Evolutionary conservation across 2,113 vertebrate species (phyloP), one percentile per base, ranked within the genome.

Genomic region (Cololabis saira): DNA sequence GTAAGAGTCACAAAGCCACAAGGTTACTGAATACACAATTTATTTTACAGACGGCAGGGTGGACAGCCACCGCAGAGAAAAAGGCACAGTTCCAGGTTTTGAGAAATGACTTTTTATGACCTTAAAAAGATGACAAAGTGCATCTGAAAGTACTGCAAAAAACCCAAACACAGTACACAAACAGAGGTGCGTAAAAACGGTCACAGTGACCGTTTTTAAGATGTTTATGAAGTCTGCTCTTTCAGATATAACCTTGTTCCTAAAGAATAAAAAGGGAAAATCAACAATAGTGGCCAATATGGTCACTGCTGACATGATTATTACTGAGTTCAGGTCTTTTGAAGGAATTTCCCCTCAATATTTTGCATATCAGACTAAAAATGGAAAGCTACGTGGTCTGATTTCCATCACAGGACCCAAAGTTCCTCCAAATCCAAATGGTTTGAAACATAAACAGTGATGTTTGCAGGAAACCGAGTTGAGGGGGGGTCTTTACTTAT

Each of bases 81-180:
- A 86, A 88, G 88, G 88, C 86, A 90, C 86, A 67, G 10, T 11
- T 21, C 33, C 33, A 37, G 33, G 33, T 37, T 9, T 4, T 37
- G 33, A 37, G 33, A 37, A 37, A 37, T 30, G 30, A 55, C 1
- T 12, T 54, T 59, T 59, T 14, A 61, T 65, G 45, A 81, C 44
- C 47, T 0, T 3, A 40, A 72, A 11, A 14, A 57, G 5, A 16
- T 11, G 47, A 66, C 22, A 72, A 48, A 67, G 45, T 56, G 58
- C 7, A 0, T 54, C 64, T 60, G 55, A 64, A 61, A 80, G 22
- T 2, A 74, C 45, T 50, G 43, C 18, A 49, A 55, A 54, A 27
- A 50, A 43, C 37, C 43, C 19, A 52, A 68, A 61, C 17, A 19
- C 30, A 33, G 17, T 18, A 58, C 7, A 18, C 15, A 11, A 37